Percentiles rank a stretch among this genome's conserved stretches.
These are phyloP conservation scores for Heteractis magnifica DNA, from an alignment of 92 coral and sea anemone species.

Conservation along the genomic window DNA sequence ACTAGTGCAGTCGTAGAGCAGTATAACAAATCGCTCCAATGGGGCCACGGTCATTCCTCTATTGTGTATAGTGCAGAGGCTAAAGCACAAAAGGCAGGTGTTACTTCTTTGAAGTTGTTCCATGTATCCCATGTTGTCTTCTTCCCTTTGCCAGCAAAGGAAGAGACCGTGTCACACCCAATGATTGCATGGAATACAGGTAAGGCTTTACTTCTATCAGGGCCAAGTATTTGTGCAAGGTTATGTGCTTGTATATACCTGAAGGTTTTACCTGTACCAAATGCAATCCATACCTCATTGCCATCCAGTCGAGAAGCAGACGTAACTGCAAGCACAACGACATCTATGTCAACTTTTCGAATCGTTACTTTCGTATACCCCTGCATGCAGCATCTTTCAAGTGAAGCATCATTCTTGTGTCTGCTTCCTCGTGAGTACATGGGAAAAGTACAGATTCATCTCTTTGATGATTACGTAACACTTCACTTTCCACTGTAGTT, in stretches of 20 bases:
- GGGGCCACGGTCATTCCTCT: slow-evolving; percentile 4
- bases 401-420: slow-evolving; percentile 49
- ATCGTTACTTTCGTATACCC: slow-evolving; percentile 39
- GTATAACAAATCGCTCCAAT: slow-evolving; percentile 37
- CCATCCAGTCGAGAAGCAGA: too few species aligned
- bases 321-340: background rate
- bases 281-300: slow-evolving; percentile 38
- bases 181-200: too few species aligned
- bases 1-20: slow-evolving; percentile 53
- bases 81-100: slow-evolving; percentile 28
- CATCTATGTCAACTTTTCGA: slow-evolving; percentile 28
- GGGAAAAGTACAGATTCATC: too few species aligned
- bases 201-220: too few species aligned
- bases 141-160: slow-evolving; percentile 46
- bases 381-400: slow-evolving; percentile 32
- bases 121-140: slow-evolving; percentile 35
- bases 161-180: too few species aligned
- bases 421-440: slow-evolving; percentile 15
- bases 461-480: too few species aligned
- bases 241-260: too few species aligned
- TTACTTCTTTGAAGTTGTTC: slow-evolving; percentile 27
- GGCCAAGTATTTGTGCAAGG: too few species aligned
- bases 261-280: slow-evolving; percentile 14
- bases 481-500: too few species aligned
- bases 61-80: slow-evolving; percentile 16